phyloP scores from a whole-genome alignment of 2,113 vertebrate genomes.

The Panthera uncia region DNA sequence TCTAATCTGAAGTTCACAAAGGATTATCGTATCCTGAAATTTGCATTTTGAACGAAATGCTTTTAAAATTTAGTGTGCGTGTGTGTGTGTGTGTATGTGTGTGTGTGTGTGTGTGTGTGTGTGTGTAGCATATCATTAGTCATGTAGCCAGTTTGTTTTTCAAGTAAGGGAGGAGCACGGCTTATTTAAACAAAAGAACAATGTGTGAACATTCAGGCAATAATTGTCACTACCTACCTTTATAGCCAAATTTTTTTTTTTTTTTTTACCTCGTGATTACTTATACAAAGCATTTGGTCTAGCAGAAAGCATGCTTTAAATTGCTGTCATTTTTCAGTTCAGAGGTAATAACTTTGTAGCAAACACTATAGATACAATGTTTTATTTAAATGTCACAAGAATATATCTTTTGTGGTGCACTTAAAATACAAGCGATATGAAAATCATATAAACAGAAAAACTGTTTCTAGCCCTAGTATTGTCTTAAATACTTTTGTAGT shows the following conservation, averaged over 20 bases:
- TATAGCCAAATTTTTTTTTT: not conserved
- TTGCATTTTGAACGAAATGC: constrained; percentile 22
- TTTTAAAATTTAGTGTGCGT: constrained; percentile 22
- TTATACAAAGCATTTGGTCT: not conserved
- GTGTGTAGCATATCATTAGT: not conserved
- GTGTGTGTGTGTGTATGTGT: not conserved
- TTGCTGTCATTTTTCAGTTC: constrained; percentile 59
- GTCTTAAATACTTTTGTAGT: not conserved
- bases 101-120: not conserved
- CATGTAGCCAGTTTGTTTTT: constrained; percentile 10
- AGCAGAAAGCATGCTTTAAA: constrained; percentile 49
- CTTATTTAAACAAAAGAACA: constrained; percentile 47
- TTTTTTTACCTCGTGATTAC: not conserved
- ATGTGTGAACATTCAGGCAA: not conserved
- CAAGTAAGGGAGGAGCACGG: not conserved
- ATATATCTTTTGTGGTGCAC: not conserved
- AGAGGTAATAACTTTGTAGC: constrained; percentile 39
- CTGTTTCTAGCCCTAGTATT: not conserved
- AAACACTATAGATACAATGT: not conserved
- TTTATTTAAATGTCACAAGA: constrained; percentile 44
- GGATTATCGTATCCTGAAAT: not conserved
- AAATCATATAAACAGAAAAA: constrained; percentile 18
- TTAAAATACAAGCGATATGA: constrained; percentile 7
- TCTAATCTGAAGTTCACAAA: not conserved
- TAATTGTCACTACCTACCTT: not conserved